phyloP scores from a whole-genome alignment of 2,888 invertebrate species.

The Dromius quadrimaculatus region DNA sequence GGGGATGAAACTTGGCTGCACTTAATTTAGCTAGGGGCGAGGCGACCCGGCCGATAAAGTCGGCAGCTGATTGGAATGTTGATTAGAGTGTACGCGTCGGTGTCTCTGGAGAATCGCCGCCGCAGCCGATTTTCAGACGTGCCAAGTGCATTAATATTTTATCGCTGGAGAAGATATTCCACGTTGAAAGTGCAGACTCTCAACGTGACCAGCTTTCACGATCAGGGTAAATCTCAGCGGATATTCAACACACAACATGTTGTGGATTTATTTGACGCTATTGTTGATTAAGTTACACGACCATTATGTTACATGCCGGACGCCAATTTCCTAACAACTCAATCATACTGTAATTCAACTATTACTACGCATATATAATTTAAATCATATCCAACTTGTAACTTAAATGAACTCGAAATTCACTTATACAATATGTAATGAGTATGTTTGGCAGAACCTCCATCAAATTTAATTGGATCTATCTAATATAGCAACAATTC shows the following conservation, averaged over 20 bases:
- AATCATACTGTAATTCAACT: no score
- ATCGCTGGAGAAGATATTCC: constrained; percentile 32
- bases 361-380: no score
- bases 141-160: constrained; percentile 48
- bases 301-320: constrained; percentile 23
- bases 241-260: constrained; percentile 32
- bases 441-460: no score
- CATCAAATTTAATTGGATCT: no score
- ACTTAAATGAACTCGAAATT: no score
- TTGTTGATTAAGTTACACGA: constrained; percentile 30
- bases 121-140: constrained; percentile 36
- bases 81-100: constrained; percentile 37
- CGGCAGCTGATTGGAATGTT: constrained; percentile 37
- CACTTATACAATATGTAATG: no score
- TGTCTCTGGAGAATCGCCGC: constrained; percentile 5
- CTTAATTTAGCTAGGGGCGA: constrained; percentile 65
- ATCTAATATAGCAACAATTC: no score
- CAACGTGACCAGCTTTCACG: constrained; percentile 7
- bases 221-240: constrained; percentile 15
- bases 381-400: no score
- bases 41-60: constrained; percentile 38
- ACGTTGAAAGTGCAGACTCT: background rate
- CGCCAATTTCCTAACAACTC: constrained; percentile 3
- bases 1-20: constrained; percentile 63
- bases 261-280: constrained; percentile 32